A percentile compares a stretch with the other conserved stretches of the same genome.
These are phyloP conservation scores for Zygogramma bicolorata DNA, from an alignment of 2,888 invertebrate genomes.

Conservation along the genomic window DNA sequence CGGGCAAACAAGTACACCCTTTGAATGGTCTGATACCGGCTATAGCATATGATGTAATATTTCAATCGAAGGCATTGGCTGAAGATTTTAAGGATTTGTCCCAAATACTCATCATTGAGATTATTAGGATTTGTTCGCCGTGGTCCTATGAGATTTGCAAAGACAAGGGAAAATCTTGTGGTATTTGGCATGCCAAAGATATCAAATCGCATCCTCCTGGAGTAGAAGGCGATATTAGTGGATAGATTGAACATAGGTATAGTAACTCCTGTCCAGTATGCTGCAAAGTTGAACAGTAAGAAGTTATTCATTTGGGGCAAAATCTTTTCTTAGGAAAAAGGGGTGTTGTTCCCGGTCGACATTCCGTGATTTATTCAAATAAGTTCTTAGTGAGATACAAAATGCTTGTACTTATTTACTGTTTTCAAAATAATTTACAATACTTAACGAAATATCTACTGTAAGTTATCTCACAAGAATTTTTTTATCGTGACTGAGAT, in stretches of 20 bases:
- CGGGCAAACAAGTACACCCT: not conserved
- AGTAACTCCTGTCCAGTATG: not conserved
- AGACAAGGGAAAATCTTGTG: slow-evolving; percentile 8
- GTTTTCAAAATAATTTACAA: too few species aligned
- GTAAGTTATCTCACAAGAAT: too few species aligned
- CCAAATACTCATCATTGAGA: too few species aligned
- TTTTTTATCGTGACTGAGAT: too few species aligned
- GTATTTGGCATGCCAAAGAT: slow-evolving; percentile 32
- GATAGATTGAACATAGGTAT: not conserved
- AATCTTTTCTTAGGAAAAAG: not conserved
- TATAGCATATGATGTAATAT: not conserved
- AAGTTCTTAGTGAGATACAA: too few species aligned
- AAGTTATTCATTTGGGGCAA: too few species aligned
- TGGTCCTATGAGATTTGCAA: slow-evolving; percentile 26
- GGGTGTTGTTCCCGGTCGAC: not conserved
- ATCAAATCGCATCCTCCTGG: slow-evolving; percentile 29
- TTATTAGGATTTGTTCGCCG: too few species aligned
- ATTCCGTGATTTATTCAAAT: too few species aligned
- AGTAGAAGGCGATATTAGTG: too few species aligned
- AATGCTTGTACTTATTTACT: too few species aligned
- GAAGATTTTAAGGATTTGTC: too few species aligned
- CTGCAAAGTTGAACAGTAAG: not conserved
- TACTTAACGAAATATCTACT: too few species aligned
- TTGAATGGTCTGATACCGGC: not conserved
- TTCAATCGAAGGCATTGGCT: not conserved